Evolutionary conservation across 2,797 vertebrate genomes (phyloP).

Genomic region (Myotis daubentonii): DNA sequence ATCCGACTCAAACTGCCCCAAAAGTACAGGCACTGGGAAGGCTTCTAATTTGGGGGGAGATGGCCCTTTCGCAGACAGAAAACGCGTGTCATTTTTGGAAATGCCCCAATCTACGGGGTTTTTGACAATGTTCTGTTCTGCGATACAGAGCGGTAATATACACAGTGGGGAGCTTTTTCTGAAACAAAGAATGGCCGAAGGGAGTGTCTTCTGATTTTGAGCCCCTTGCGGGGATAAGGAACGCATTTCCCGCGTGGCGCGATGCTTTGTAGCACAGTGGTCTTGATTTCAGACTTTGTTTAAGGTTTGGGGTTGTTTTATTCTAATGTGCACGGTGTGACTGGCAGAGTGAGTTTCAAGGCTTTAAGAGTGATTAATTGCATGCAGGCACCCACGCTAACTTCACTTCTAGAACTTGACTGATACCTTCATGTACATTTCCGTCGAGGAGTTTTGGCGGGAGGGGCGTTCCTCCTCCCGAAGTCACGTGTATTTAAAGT

Average conservation of each 20-base stretch:
- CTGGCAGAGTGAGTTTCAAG: constrained; percentile 60
- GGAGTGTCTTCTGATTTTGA: constrained; percentile 54
- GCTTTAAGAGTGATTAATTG: constrained; percentile 74
- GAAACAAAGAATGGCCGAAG: neutral
- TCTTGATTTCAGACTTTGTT: constrained; percentile 56
- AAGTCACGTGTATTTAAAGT: constrained; percentile 80
- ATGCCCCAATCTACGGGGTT: neutral
- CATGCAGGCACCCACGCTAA: constrained; percentile 45
- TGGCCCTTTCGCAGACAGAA: neutral
- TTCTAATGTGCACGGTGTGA: constrained; percentile 57
- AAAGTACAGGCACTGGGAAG: neutral
- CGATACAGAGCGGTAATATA: neutral
- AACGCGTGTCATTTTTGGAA: neutral
- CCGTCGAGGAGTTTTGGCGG: constrained; percentile 72
- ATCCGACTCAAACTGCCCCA: neutral
- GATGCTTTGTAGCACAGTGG: neutral
- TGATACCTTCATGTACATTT: constrained; percentile 48
- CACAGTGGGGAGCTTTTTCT: neutral
- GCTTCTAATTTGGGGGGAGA: neutral
- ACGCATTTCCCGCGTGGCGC: neutral
- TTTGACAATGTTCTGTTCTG: neutral
- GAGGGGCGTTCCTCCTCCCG: constrained; percentile 70
- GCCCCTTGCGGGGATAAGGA: constrained; percentile 44
- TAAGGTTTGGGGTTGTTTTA: neutral
- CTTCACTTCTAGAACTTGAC: constrained; percentile 67